Percentiles rank a stretch among this genome's conserved stretches.
Conservation (phyloP, 2,797 vertebrate species). For the Pseudochirops corinnae region DNA sequence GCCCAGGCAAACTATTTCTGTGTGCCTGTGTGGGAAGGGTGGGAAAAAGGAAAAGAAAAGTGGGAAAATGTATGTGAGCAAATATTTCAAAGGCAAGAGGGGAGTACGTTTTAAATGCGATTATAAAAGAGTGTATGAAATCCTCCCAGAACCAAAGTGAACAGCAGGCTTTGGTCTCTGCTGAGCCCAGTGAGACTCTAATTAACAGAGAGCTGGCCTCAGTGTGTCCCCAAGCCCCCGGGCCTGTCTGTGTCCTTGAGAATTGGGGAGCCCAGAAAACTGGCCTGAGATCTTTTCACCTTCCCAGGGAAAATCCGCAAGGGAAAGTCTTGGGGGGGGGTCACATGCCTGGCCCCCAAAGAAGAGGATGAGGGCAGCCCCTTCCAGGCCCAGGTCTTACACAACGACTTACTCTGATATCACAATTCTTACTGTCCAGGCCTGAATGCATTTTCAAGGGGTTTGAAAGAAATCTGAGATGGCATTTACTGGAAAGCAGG, state of each 20-base stretch:
- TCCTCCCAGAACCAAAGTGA: slow-evolving; percentile 73
- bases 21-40: slow-evolving; percentile 59
- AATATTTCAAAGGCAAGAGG: slow-evolving; percentile 73
- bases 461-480: background rate
- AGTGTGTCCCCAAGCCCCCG: background rate
- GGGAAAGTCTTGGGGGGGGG: background rate
- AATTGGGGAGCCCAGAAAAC: background rate
- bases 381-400: rapidly evolving
- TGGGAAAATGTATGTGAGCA: slow-evolving; percentile 69
- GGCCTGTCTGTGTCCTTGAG: background rate
- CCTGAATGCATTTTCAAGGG: background rate
- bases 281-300: background rate
- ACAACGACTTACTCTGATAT: rapidly evolving
- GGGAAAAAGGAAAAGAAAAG: slow-evolving; percentile 70
- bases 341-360: too few relatives aligned
- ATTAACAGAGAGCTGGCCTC: background rate
- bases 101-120: slow-evolving; percentile 63
- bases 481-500: slow-evolving; percentile 17
- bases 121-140: slow-evolving; percentile 46
- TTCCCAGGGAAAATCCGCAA: background rate
- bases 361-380: background rate
- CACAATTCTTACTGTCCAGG: background rate
- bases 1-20: slow-evolving; percentile 69
- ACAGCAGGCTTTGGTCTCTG: slow-evolving; percentile 53
- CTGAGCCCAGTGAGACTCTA: slow-evolving; percentile 7